Evolutionary conservation across 2,113 vertebrate species (phyloP).

Genomic region (Oenanthe oenanthe): DNA sequence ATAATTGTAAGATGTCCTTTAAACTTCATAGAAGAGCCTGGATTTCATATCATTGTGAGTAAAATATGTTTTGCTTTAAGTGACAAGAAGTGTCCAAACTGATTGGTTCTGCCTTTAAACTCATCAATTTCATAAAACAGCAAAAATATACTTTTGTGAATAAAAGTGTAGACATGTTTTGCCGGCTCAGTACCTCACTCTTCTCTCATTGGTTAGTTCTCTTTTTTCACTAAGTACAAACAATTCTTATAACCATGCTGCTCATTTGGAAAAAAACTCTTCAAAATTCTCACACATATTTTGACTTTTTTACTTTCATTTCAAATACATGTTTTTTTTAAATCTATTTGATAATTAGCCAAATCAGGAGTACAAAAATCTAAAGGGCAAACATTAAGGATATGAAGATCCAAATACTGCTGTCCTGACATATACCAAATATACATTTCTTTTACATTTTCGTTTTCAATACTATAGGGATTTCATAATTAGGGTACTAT

Average conservation of each 20-base stretch:
- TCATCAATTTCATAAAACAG: background rate
- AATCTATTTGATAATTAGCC: conserved; percentile 48
- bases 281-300: background rate
- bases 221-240: background rate
- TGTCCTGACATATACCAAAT: background rate
- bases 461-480: background rate
- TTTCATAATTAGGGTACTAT: background rate
- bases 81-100: background rate
- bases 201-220: background rate
- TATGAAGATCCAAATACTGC: conserved; percentile 48
- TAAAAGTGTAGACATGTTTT: background rate
- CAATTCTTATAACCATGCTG: background rate
- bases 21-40: background rate
- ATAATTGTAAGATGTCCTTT: background rate
- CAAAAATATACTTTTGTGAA: background rate
- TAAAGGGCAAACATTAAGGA: background rate
- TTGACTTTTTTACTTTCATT: background rate
- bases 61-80: background rate
- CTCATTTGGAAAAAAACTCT: background rate
- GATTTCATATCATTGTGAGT: background rate
- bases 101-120: background rate
- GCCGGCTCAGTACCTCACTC: background rate
- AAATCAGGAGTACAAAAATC: background rate
- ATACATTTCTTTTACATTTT: background rate
- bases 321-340: background rate